Evolutionary conservation across 2,113 vertebrate genomes (phyloP).

Genomic region (Otis tarda): DNA sequence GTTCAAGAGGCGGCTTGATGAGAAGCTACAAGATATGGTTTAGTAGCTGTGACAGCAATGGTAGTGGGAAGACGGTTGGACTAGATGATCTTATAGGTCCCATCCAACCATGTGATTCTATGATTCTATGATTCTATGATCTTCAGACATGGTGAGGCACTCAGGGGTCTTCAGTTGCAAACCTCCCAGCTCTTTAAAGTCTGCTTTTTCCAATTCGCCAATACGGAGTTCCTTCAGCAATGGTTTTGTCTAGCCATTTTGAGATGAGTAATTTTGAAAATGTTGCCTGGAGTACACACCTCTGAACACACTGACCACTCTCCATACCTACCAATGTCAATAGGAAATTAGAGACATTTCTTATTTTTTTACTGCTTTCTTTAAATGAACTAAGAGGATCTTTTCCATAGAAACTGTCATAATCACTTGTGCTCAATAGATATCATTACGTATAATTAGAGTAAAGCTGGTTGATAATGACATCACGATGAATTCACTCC

Average conservation of each 20-base stretch:
- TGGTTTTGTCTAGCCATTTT: neutral
- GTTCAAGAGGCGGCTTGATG: no score
- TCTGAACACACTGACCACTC: accelerated
- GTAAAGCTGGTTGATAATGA: neutral
- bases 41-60: no score
- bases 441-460: neutral
- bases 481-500: slow-evolving; percentile 25
- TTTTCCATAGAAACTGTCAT: neutral
- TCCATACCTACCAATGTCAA: neutral
- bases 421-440: neutral
- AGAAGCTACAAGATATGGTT: no score
- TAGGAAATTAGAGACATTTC: neutral
- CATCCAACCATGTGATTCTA: no score
- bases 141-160: neutral
- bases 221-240: accelerated
- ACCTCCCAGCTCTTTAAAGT: neutral
- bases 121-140: no score
- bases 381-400: neutral
- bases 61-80: no score
- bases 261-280: neutral
- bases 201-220: neutral
- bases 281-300: neutral
- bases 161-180: neutral
- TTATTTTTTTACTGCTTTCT: neutral
- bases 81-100: no score